phyloP scores from a whole-genome alignment of 2,888 invertebrate species.

The Ichneumoninae sp. region DNA sequence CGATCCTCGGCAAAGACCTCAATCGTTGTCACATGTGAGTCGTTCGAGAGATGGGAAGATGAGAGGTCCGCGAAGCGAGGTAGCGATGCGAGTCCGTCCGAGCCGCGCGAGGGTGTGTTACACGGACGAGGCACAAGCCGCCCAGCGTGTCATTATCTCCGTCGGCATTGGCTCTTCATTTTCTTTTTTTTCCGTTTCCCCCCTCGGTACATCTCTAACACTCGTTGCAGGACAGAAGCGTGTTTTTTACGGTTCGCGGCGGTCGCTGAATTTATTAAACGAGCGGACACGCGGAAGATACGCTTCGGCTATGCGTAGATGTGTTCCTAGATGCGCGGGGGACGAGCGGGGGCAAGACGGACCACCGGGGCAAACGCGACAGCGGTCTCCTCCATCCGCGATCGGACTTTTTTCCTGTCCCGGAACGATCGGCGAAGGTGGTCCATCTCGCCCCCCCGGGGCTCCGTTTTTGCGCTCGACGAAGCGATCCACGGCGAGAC shows the following conservation, averaged over 20 bases:
- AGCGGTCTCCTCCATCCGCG: too few relatives aligned
- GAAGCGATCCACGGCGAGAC: constrained; percentile 50
- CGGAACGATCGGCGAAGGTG: background rate
- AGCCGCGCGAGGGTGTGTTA: constrained; percentile 16
- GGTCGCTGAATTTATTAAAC: constrained; percentile 64
- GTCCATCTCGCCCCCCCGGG: background rate
- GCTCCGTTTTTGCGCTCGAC: constrained; percentile 59
- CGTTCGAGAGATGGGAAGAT: constrained; percentile 23
- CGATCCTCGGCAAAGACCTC: constrained; percentile 28
- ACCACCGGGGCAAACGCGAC: too few relatives aligned
- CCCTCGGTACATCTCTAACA: constrained; percentile 1
- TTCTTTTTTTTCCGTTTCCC: background rate
- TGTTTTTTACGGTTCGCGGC: constrained; percentile 21
- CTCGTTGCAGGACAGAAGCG: background rate
- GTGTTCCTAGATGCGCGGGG: background rate
- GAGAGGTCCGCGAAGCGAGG: constrained; percentile 21
- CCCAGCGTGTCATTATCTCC: constrained; percentile 55
- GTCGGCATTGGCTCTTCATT: constrained; percentile 12
- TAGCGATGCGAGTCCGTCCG: background rate
- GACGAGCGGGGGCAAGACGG: too few relatives aligned
- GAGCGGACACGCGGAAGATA: constrained; percentile 32
- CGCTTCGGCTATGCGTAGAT: background rate
- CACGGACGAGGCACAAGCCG: background rate
- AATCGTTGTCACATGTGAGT: constrained; percentile 58
- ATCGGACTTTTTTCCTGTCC: too few relatives aligned